phyloP scores from a whole-genome alignment of 2,797 vertebrate species.

The Iguana delicatissima region DNA sequence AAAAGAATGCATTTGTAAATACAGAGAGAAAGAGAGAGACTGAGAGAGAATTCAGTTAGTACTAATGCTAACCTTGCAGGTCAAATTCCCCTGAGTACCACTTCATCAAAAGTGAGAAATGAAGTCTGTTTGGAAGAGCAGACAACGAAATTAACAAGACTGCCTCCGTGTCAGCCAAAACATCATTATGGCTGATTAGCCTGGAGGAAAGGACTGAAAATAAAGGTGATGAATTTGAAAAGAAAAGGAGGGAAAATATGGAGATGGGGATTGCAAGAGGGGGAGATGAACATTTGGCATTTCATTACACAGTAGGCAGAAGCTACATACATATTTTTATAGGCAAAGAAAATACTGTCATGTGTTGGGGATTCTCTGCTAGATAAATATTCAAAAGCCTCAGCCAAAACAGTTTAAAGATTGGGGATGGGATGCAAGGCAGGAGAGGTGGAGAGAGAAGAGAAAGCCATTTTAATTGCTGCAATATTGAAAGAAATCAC shows the following conservation, averaged over 20 bases:
- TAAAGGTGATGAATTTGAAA: slow-evolving; percentile 38
- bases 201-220: slow-evolving; percentile 39
- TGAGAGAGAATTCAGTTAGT: slow-evolving; percentile 4
- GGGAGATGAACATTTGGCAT: slow-evolving; percentile 9
- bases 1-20: slow-evolving; percentile 13
- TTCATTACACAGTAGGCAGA: slow-evolving; percentile 26
- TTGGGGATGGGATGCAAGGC: neutral
- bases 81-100: slow-evolving; percentile 41
- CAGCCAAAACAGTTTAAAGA: slow-evolving; percentile 44
- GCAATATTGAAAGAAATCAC: slow-evolving; percentile 32
- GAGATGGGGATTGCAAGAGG: neutral
- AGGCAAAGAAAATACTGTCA: slow-evolving; percentile 21
- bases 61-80: slow-evolving; percentile 27
- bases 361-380: neutral
- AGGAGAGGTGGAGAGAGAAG: neutral
- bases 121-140: slow-evolving; percentile 3
- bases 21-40: too few relatives aligned
- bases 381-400: slow-evolving; percentile 33
- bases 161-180: slow-evolving; percentile 30
- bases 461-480: slow-evolving; percentile 18
- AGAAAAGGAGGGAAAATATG: neutral
- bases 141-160: slow-evolving; percentile 36
- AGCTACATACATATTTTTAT: slow-evolving; percentile 14
- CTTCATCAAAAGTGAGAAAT: slow-evolving; percentile 44
- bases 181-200: slow-evolving; percentile 37